Base-by-base conservation (phyloP, 2,888 invertebrate species). In the Thalpophila matura region DNA sequence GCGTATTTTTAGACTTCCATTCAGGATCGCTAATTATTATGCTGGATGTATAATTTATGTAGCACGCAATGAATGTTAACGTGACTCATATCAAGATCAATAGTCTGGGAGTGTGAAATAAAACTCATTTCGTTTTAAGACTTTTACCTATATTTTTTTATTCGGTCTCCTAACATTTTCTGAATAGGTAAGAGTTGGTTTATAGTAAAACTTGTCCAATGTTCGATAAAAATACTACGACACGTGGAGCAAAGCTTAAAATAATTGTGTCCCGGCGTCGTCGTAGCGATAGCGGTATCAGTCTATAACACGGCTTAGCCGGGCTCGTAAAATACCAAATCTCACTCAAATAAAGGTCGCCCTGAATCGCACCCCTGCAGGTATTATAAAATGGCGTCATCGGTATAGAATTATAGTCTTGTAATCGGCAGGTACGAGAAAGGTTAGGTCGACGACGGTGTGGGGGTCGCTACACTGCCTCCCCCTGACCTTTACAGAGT, bases 401-500 rank as follows among this genome's bases (percentile, higher is more conserved):
- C 78, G 77, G 75, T 80, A 80, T 79, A 81, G 80, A 80, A 74
- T 74, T 74, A 79, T 75, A 72, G 80, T 73, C 74, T 70, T 75
- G 82, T 77, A 82, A 83, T 86, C 86, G 87, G 76, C 85, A 86
- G 86, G 84, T 83, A 81, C 63, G 70, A 79, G 80, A 84, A 87
- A 87, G 87, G 88, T 88, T 87, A 85, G 80, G 80, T 81, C 82
- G 83, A 70, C 70, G 80, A 69, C 71, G 67, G 66, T 57, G 72
- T 67, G 77, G 79, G 75, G 77, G 60, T 64, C 69, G 75, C 73
- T 56, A 66, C 63, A 45, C 71, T 74, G 77, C 79, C 85, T 73
- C 88, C 89, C 87, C 77, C 83, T 89, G 88, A 91, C 91, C 90
- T 91, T 91, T 91, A 84, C 62, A 71, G 59, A 80, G 79, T 72